A percentile compares a stretch with the other conserved stretches of the same genome.
phyloP scores from a whole-genome alignment of 1,140 invertebrate genomes.

The Lordiphosa mommai region DNA sequence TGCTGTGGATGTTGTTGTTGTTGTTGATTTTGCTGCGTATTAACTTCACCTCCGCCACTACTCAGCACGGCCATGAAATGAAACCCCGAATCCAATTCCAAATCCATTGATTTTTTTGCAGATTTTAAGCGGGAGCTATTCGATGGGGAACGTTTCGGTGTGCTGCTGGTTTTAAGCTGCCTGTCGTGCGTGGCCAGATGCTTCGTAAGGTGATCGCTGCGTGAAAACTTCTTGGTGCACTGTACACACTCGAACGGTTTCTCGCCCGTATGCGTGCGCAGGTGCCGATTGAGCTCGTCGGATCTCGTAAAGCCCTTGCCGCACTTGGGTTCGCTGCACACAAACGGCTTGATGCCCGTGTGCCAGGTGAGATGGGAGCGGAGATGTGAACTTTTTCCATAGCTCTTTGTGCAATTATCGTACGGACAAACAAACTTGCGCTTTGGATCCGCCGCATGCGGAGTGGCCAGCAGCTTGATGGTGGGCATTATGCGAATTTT shows the following conservation, averaged over 20 bases:
- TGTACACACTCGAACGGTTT: constrained; percentile 88
- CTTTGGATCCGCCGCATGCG: constrained; percentile 63
- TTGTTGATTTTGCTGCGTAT: constrained; percentile 11
- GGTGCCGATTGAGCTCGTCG: constrained; percentile 80
- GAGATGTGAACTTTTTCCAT: constrained; percentile 76
- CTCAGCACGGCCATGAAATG: constrained; percentile 67
- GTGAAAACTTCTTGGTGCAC: constrained; percentile 89
- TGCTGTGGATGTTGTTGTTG: constrained; percentile 25
- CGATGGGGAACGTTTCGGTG: constrained; percentile 42
- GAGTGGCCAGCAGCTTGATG: constrained; percentile 56
- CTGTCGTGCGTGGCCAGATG: constrained; percentile 81
- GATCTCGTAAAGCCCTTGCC: constrained; percentile 80
- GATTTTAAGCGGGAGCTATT: constrained; percentile 33
- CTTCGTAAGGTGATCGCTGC: constrained; percentile 92
- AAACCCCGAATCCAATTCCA: constrained; percentile 54
- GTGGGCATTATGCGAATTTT: constrained; percentile 67
- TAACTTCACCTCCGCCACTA: constrained; percentile 23
- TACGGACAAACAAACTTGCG: constrained; percentile 71
- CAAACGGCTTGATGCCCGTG: constrained; percentile 81
- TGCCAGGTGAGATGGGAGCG: constrained; percentile 78
- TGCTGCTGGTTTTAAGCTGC: constrained; percentile 45
- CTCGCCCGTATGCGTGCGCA: constrained; percentile 86
- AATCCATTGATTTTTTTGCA: constrained; percentile 31
- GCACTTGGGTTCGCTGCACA: constrained; percentile 82
- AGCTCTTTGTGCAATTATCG: constrained; percentile 75